A percentile compares a stretch with the other conserved stretches of the same genome.
These are phyloP conservation scores for Lissonota sp. DNA, from an alignment of 2,888 invertebrate genomes.

Conservation along the genomic window DNA sequence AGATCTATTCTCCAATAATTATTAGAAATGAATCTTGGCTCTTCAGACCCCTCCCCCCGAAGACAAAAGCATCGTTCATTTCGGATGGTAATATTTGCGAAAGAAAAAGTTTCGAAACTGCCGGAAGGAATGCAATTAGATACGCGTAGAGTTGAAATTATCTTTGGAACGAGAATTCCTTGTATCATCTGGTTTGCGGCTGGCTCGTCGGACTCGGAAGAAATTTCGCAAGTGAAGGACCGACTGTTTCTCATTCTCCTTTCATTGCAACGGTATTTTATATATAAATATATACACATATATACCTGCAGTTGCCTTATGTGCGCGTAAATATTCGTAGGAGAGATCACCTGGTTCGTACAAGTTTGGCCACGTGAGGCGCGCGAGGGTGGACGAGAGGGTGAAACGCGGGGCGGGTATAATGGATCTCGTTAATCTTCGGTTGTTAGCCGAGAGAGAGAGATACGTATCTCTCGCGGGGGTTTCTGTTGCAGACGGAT, in stretches of 20 bases:
- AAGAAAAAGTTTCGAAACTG: not conserved
- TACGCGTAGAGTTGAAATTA: not conserved
- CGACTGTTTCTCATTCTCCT: constrained; percentile 20
- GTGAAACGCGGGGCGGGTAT: constrained; percentile 65
- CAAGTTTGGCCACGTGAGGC: constrained; percentile 25
- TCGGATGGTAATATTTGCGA: not conserved
- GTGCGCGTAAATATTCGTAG: constrained; percentile 19
- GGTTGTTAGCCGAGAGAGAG: constrained; percentile 77
- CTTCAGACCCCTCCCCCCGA: not conserved
- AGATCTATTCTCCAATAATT: too few relatives aligned
- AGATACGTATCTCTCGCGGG: constrained; percentile 78
- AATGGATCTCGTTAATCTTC: constrained; percentile 82
- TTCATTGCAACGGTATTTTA: not conserved
- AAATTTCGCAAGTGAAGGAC: constrained; percentile 43
- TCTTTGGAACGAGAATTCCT: constrained; percentile 5
- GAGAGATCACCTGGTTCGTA: constrained; percentile 20
- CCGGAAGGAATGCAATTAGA: not conserved
- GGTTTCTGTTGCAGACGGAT: constrained; percentile 81
- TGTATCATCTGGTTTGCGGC: not conserved
- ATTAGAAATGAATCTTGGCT: too few relatives aligned
- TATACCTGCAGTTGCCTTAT: not conserved
- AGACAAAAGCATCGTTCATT: not conserved
- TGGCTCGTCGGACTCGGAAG: not conserved
- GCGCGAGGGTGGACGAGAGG: constrained; percentile 7
- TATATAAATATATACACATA: too few relatives aligned